Evolutionary conservation across 2,113 vertebrate genomes (phyloP).

Genomic region (Ctenomys sociabilis): DNA sequence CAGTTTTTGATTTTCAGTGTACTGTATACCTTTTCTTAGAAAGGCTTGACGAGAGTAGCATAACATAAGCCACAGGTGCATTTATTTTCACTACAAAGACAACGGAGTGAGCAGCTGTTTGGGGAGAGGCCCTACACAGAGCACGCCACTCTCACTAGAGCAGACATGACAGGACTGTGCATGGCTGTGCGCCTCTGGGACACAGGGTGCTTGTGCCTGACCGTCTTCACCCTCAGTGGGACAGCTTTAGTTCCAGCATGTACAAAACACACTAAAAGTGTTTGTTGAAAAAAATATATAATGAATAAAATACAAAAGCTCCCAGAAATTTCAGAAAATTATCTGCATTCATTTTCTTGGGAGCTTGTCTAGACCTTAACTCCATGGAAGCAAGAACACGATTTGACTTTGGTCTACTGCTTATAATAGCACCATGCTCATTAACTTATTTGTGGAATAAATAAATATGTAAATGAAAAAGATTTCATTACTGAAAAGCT

Average conservation of each 20-base stretch:
- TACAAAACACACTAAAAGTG: background rate
- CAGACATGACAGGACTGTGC: background rate
- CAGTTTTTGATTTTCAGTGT: background rate
- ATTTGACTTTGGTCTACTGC: background rate
- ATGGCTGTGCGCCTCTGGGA: background rate
- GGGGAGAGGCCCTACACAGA: background rate
- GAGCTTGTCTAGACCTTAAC: background rate
- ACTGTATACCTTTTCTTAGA: background rate
- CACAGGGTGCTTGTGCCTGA: background rate
- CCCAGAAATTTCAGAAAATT: slow-evolving; percentile 11
- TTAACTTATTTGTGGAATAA: slow-evolving; percentile 35
- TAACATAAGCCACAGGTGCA: background rate
- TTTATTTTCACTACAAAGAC: slow-evolving; percentile 34
- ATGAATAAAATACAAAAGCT: background rate
- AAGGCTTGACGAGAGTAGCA: background rate
- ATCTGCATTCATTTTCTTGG: background rate
- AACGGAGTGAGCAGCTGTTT: background rate
- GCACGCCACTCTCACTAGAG: background rate
- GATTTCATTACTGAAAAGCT: slow-evolving; percentile 12
- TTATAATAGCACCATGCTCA: background rate
- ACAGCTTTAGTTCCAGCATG: background rate
- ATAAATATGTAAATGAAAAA: background rate
- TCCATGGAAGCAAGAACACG: background rate
- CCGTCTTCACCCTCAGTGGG: background rate
- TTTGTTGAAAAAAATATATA: slow-evolving; percentile 28